Percentiles rank a stretch among this genome's conserved stretches.
Conservation (phyloP, 2,888 invertebrate genomes). For the Pelosia muscerda region DNA sequence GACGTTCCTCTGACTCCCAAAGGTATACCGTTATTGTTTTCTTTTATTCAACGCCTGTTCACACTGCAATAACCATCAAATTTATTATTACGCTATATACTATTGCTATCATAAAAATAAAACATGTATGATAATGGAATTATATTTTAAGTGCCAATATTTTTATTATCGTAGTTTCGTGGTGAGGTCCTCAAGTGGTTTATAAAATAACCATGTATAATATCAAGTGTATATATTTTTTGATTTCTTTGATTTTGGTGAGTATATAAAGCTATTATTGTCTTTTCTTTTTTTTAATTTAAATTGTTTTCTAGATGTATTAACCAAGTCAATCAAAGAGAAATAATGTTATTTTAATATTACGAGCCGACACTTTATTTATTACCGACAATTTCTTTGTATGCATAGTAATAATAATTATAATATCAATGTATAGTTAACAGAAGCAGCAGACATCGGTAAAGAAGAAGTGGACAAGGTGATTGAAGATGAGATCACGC, state of each 20-base stretch:
- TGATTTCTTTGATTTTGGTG: conserved; percentile 58
- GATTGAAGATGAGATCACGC: conserved; percentile 80
- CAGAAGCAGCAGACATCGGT: conserved; percentile 53
- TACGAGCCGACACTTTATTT: too few species aligned
- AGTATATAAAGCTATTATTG: too few species aligned
- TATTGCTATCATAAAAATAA: conserved; percentile 65
- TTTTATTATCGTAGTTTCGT: conserved; percentile 44
- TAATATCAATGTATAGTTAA: conserved; percentile 36
- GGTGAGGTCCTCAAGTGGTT: conserved; percentile 16
- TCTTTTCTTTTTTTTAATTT: too few species aligned
- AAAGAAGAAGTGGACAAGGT: conserved; percentile 76
- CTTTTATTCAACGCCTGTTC: conserved; percentile 37
- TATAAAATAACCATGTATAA: conserved; percentile 51
- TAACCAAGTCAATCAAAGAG: too few species aligned
- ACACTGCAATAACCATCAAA: conserved; percentile 66
- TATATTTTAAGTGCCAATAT: conserved; percentile 60
- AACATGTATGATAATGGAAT: conserved; percentile 54
- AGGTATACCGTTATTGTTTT: too few species aligned
- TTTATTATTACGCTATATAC: conserved; percentile 67
- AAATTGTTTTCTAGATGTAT: too few species aligned
- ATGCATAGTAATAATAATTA: too few species aligned
- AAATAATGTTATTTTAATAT: too few species aligned
- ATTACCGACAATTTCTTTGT: too few species aligned
- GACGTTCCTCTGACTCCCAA: too few species aligned
- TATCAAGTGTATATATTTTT: conserved; percentile 51